These are phyloP conservation scores for Danio jaintianensis DNA, from an alignment of 2,797 vertebrate genomes.

Conservation along the genomic window DNA sequence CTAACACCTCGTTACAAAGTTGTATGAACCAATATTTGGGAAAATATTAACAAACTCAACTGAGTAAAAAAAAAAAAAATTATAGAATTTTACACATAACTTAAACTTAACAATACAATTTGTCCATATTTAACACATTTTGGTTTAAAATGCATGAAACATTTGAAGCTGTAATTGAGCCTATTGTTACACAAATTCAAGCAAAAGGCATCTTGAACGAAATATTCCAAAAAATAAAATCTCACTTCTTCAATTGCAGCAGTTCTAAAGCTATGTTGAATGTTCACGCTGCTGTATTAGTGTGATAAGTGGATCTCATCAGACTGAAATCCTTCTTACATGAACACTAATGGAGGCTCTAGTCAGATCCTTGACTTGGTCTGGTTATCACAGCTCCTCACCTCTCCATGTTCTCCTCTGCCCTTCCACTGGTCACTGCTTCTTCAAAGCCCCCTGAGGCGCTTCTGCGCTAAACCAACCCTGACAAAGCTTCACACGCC, in stretches of 20 bases:
- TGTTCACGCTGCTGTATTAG: not conserved
- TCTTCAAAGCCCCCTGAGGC: slow-evolving; percentile 12
- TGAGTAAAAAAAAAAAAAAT: no score
- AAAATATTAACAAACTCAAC: no score
- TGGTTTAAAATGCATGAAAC: no score
- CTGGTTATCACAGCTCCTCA: slow-evolving; percentile 30
- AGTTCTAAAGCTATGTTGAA: not conserved
- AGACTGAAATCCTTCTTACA: slow-evolving; percentile 3
- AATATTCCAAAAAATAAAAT: no score
- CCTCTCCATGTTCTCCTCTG: slow-evolving; percentile 9
- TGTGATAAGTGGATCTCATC: slow-evolving; percentile 10
- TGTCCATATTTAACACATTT: no score
- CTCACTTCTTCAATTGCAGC: not conserved
- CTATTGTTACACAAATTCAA: no score
- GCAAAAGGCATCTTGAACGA: no score
- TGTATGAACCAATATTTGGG: no score
- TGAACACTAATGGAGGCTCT: slow-evolving; percentile 18
- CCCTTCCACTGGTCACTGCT: slow-evolving; percentile 21
- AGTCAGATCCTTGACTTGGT: slow-evolving; percentile 23
- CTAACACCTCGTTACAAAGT: no score
- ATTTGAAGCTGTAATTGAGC: no score
- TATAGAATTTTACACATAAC: no score
- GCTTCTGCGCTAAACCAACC: slow-evolving; percentile 31
- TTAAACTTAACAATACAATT: no score
- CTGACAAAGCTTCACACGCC: slow-evolving; percentile 28